These are phyloP conservation scores for Ephestia elutella DNA, from an alignment of 1,140 invertebrate species.

Conservation along the genomic window DNA sequence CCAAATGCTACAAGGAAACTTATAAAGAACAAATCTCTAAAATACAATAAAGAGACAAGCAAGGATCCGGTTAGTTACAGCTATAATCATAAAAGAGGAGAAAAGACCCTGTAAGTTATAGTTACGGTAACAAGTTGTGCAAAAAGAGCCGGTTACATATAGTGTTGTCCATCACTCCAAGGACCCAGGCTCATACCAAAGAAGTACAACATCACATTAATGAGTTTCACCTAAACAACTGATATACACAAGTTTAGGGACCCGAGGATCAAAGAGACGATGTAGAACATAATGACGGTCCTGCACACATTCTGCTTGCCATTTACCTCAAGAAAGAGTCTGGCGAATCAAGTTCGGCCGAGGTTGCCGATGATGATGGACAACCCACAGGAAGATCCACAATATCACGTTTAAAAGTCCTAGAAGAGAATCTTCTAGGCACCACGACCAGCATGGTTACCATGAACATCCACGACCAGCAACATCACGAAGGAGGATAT, in stretches of 20 bases:
- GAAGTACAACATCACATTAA: constrained; percentile 35
- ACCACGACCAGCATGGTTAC: constrained; percentile 13
- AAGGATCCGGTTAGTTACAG: constrained; percentile 45
- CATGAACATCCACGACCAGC: constrained; percentile 13
- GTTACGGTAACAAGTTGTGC: constrained; percentile 32
- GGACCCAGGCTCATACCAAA: constrained; percentile 31
- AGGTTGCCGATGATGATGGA: constrained; percentile 22
- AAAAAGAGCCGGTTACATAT: constrained; percentile 26
- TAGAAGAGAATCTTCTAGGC: constrained; percentile 7
- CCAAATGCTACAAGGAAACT: constrained; percentile 60
- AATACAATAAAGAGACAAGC: constrained; percentile 55
- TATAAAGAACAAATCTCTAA: constrained; percentile 49
- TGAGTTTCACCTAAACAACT: constrained; percentile 43
- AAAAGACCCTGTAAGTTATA: constrained; percentile 40
- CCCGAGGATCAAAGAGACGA: constrained; percentile 30
- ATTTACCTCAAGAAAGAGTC: constrained; percentile 20
- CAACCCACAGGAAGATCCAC: neutral
- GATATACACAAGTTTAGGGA: constrained; percentile 44
- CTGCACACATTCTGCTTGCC: neutral
- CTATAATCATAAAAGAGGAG: constrained; percentile 47
- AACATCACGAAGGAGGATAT: constrained; percentile 19
- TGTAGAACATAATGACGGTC: constrained; percentile 23
- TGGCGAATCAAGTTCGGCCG: constrained; percentile 14
- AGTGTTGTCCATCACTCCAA: constrained; percentile 17
- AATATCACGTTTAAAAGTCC: constrained; percentile 17